These are phyloP conservation scores for Formica selysi DNA, from an alignment of 1,140 invertebrate genomes.

Conservation along the genomic window DNA sequence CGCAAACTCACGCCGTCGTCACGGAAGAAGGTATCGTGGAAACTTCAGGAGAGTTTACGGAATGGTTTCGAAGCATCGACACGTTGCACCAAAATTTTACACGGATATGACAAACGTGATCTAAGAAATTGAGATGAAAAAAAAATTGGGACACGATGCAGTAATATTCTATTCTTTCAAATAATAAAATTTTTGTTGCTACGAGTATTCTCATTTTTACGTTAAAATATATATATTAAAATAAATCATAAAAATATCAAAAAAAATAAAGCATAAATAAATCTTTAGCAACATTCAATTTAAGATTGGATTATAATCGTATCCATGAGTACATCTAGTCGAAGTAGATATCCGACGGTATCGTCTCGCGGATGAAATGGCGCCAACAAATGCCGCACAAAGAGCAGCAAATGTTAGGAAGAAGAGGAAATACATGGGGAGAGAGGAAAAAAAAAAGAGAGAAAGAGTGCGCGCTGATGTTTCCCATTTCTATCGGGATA, in stretches of 20 bases:
- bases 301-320: neutral
- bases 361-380: conserved; percentile 38
- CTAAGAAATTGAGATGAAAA: neutral
- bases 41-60: conserved; percentile 55
- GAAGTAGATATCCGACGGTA: conserved; percentile 18
- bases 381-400: conserved; percentile 46
- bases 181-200: neutral
- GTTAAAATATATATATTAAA: neutral
- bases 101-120: neutral
- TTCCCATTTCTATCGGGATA: conserved; percentile 60
- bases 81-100: conserved; percentile 5
- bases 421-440: neutral
- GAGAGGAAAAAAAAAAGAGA: no score
- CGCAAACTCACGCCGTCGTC: conserved; percentile 67
- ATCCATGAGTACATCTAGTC: neutral
- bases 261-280: neutral
- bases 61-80: conserved; percentile 54
- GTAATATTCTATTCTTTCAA: neutral
- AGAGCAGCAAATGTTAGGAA: conserved; percentile 51
- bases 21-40: conserved; percentile 62
- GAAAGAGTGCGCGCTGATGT: conserved; percentile 15
- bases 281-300: conserved; percentile 2
- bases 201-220: neutral
- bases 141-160: no score
- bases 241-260: neutral